Percentiles rank a stretch among this genome's conserved stretches.
These are phyloP conservation scores for Saimiri boliviensis DNA, from an alignment of 2,113 vertebrate genomes.

Conservation along the genomic window DNA sequence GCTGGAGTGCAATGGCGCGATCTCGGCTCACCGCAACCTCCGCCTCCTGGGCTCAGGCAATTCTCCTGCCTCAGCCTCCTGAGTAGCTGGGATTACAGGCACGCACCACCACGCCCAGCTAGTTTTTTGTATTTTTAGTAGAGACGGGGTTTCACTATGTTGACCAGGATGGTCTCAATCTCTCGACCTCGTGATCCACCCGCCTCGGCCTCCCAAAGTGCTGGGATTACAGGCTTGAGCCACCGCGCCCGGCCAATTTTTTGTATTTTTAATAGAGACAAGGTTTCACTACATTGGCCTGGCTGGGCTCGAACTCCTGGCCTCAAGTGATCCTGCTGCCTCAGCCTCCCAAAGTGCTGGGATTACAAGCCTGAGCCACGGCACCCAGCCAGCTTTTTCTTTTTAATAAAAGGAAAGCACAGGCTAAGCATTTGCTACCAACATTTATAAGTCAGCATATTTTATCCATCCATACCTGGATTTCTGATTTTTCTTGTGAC, in stretches of 20 bases:
- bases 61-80: too few species aligned
- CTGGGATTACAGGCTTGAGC: background rate
- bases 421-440: constrained; percentile 1
- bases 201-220: background rate
- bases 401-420: background rate
- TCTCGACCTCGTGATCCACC: too few species aligned
- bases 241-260: background rate
- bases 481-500: background rate
- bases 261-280: background rate
- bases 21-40: too few species aligned
- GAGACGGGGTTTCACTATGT: too few species aligned
- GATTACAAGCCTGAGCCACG: background rate
- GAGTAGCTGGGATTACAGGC: too few species aligned
- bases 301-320: background rate
- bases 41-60: too few species aligned
- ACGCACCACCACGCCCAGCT: too few species aligned
- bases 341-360: background rate
- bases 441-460: background rate
- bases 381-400: background rate
- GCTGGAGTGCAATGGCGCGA: too few species aligned
- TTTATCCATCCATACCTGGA: background rate
- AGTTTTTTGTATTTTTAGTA: too few species aligned
- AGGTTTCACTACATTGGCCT: background rate
- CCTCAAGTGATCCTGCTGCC: background rate
- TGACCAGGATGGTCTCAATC: too few species aligned